Conservation (phyloP, 2,888 invertebrate species). For the Eupithecia subfuscata region DNA sequence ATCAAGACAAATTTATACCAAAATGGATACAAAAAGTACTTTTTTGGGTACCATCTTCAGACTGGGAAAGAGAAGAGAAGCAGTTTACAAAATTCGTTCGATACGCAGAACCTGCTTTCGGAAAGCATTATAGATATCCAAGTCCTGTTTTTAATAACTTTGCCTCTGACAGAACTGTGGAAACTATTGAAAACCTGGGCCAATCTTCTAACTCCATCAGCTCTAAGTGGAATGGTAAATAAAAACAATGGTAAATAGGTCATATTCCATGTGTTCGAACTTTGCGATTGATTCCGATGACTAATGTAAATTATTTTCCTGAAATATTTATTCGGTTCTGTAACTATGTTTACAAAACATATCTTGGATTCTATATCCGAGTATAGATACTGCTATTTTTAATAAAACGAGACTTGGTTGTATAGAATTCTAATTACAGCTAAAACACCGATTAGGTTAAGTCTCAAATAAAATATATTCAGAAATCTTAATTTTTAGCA, state of each 20-base stretch:
- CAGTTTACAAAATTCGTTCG: conserved; percentile 60
- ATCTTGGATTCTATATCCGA: no score
- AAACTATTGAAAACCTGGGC: conserved; percentile 51
- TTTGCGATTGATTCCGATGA: not conserved
- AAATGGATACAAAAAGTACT: conserved; percentile 57
- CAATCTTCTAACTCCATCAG: not conserved
- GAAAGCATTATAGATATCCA: conserved; percentile 61
- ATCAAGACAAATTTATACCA: conserved; percentile 67
- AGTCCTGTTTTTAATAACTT: conserved; percentile 38
- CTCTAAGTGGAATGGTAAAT: not conserved
- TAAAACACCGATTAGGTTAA: no score
- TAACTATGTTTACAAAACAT: not conserved
- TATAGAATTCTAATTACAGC: not conserved
- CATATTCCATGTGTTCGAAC: not conserved
- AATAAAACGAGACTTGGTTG: not conserved
- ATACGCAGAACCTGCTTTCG: conserved; percentile 63
- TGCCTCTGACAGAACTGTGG: conserved; percentile 43
- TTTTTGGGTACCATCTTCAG: conserved; percentile 56
- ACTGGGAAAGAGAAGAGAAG: conserved; percentile 62
- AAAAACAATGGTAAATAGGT: no score
- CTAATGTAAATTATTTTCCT: not conserved
- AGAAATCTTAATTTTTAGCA: not conserved
- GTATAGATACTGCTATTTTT: not conserved
- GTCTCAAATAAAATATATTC: not conserved
- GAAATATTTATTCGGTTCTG: not conserved